These are phyloP conservation scores for Notechis scutatus DNA, from an alignment of 2,113 vertebrate species.

Conservation along the genomic window DNA sequence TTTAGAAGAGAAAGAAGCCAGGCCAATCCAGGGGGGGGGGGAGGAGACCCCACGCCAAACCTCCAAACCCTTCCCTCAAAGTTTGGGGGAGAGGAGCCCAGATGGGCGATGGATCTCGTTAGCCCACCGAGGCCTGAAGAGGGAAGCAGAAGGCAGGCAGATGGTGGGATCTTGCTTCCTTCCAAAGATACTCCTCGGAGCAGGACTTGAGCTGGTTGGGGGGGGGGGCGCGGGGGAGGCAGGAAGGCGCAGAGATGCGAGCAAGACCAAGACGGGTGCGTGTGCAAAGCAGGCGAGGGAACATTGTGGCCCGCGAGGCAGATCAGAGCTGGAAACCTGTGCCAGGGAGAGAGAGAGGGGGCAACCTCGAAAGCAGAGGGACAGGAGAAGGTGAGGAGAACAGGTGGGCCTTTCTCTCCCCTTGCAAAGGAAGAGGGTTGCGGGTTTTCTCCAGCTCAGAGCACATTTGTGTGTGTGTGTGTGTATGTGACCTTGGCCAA, in stretches of 20 bases:
- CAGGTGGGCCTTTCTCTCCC: neutral
- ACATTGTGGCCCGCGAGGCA: no score
- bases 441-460: neutral
- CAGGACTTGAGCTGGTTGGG: no score
- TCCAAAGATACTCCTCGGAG: neutral
- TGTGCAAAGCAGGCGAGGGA: neutral
- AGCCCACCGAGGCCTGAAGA: neutral
- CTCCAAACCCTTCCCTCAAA: neutral
- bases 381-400: neutral
- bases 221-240: no score
- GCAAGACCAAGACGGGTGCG: neutral
- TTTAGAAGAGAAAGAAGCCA: neutral
- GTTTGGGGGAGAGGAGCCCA: no score
- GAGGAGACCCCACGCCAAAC: neutral
- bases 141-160: slow-evolving; percentile 6
- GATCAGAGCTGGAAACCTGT: neutral
- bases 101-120: neutral
- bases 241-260: neutral
- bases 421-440: neutral
- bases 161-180: neutral
- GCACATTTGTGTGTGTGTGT: neutral
- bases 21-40: neutral
- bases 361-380: neutral
- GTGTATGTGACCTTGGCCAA: neutral
- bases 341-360: neutral